A percentile compares a stretch with the other conserved stretches of the same genome.
Evolutionary conservation across 2,888 invertebrate genomes (phyloP).

Genomic region (Nomada flava): DNA sequence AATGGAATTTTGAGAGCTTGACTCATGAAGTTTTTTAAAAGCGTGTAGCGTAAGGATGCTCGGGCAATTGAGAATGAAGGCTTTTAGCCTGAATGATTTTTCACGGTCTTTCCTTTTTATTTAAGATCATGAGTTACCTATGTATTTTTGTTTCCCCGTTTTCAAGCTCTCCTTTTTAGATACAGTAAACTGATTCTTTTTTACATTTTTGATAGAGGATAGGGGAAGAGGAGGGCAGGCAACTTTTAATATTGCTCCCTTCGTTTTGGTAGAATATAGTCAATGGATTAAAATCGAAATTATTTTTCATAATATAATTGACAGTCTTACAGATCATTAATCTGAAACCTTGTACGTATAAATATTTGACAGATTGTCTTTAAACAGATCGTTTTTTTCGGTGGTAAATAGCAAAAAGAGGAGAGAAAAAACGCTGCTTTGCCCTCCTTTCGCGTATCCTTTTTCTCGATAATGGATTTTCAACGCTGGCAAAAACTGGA

Average conservation of each 20-base stretch:
- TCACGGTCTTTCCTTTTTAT: neutral
- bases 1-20: conserved; percentile 47
- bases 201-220: too few relatives aligned
- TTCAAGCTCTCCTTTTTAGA: neutral
- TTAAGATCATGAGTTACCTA: neutral
- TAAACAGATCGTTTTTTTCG: too few relatives aligned
- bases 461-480: conserved; percentile 44
- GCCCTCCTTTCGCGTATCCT: neutral
- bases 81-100: conserved; percentile 14
- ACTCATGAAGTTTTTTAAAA: conserved; percentile 39
- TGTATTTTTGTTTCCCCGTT: neutral
- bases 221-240: too few relatives aligned
- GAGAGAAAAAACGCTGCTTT: neutral
- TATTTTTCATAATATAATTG: too few relatives aligned
- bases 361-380: too few relatives aligned
- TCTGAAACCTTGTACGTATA: too few relatives aligned
- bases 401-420: neutral
- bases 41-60: conserved; percentile 7
- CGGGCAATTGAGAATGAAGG: conserved; percentile 14
- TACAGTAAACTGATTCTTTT: too few relatives aligned
- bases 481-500: conserved; percentile 27
- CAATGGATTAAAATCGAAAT: too few relatives aligned
- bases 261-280: too few relatives aligned
- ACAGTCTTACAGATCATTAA: too few relatives aligned
- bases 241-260: too few relatives aligned